These are phyloP conservation scores for Parelbella ahira DNA, from an alignment of 2,888 invertebrate genomes.

Conservation along the genomic window DNA sequence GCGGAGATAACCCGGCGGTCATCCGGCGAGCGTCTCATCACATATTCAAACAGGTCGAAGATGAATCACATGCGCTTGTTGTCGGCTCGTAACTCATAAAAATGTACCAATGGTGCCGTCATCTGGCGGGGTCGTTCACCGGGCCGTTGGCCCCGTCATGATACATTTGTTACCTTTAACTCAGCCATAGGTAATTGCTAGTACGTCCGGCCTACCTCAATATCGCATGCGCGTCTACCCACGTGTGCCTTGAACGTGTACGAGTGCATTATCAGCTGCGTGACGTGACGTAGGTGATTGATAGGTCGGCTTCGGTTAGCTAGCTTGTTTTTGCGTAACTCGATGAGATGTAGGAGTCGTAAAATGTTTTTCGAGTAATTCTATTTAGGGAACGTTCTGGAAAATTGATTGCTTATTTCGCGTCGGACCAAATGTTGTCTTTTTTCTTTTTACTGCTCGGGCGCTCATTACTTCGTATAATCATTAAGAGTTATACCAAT, in stretches of 20 bases:
- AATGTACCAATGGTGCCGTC: slow-evolving; percentile 40
- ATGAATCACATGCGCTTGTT: slow-evolving; percentile 16
- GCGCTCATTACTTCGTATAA: no score
- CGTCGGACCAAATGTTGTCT: no score
- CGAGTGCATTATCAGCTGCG: slow-evolving; percentile 19
- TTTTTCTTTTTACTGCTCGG: no score
- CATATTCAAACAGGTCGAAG: slow-evolving; percentile 24
- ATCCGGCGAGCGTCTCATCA: slow-evolving; percentile 17
- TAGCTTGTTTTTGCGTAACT: no score
- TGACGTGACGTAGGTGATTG: slow-evolving; percentile 14
- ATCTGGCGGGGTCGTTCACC: slow-evolving; percentile 53
- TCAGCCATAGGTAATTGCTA: slow-evolving; percentile 28
- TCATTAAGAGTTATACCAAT: no score
- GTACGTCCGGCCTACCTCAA: slow-evolving; percentile 58
- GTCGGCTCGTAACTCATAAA: slow-evolving; percentile 32
- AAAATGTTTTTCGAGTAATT: no score
- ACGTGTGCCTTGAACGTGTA: slow-evolving; percentile 33
- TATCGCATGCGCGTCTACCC: slow-evolving; percentile 31
- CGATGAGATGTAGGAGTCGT: no score
- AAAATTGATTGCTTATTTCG: no score
- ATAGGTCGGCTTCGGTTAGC: slow-evolving; percentile 3
- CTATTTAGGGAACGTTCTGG: no score
- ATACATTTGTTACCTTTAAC: slow-evolving; percentile 28
- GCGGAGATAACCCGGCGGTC: slow-evolving; percentile 11
- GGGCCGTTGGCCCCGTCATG: slow-evolving; percentile 47